A percentile compares a stretch with the other conserved stretches of the same genome.
phyloP scores from a whole-genome alignment of 2,888 invertebrate genomes.

The Linyphia triangularis region DNA sequence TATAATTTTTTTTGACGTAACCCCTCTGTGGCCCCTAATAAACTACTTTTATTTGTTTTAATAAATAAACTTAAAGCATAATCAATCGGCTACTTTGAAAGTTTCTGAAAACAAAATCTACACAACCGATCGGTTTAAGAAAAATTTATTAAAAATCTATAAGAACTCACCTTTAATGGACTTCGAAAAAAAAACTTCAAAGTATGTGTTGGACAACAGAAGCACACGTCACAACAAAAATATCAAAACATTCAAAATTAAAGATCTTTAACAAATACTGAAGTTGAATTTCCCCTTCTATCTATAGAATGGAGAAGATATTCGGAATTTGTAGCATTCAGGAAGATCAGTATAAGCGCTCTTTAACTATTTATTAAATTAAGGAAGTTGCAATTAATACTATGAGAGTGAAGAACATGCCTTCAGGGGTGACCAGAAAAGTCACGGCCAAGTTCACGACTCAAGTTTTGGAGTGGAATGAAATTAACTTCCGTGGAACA shows the following conservation, averaged over 20 bases:
- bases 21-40: not conserved
- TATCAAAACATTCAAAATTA: slow-evolving; percentile 66
- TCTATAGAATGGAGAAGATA: not conserved
- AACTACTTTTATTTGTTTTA: not conserved
- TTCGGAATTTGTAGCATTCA: not conserved
- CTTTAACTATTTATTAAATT: slow-evolving; percentile 44
- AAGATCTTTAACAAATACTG: slow-evolving; percentile 12
- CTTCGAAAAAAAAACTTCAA: slow-evolving; percentile 19
- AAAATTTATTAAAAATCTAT: not conserved
- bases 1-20: not conserved
- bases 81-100: not conserved
- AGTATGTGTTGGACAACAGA: slow-evolving; percentile 52
- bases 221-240: slow-evolving; percentile 74
- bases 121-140: not conserved
- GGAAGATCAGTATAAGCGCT: not conserved
- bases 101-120: not conserved
- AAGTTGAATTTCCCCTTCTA: not conserved
- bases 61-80: not conserved
- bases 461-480: slow-evolving; percentile 53
- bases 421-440: slow-evolving; percentile 69
- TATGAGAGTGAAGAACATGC: slow-evolving; percentile 61
- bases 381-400: slow-evolving; percentile 51
- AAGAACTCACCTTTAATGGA: slow-evolving; percentile 47
- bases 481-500: slow-evolving; percentile 70
- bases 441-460: slow-evolving; percentile 75